Base-by-base conservation (phyloP, 2,888 invertebrate genomes). In the Electrophaes corylata region DNA sequence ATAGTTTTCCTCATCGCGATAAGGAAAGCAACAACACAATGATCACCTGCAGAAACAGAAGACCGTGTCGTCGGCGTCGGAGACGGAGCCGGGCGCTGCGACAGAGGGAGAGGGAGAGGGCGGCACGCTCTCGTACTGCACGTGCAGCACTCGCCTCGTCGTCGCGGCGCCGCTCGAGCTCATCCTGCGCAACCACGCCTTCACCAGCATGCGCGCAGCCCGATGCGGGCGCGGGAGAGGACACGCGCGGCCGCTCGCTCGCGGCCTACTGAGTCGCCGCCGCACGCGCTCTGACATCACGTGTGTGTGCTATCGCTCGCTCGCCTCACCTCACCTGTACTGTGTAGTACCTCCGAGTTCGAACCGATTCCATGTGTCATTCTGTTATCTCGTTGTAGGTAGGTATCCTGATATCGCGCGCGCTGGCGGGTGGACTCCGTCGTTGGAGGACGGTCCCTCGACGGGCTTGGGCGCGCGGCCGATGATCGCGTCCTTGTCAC, bases 1-100 rank as follows among this genome's bases (percentile, higher is more conserved):
- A 5, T 23, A 5, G 4, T 4, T 23, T 23, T 23, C 23, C 26
- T 29, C 26, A 29, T 29, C 10, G 10, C 10, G 10, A 29, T 29
- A 10, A 29, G 26, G 26, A 29, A 29, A 29, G 10, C 10, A 1
- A 29, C 2, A 29, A 8, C 8, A 6, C 10, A 8, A 16, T 3
- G 71, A 78, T 89, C 91, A 96, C 96, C 96, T 95, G 94, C 96
- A 96, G 88, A 96, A 96, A 83, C 96, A 96, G 75, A 95, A 95
- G 83, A 96, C 95, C 60, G 95, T 95, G 69, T 95, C 94, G 81
- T 95, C 95, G 84, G 93, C 92, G 69, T 88, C 75, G 75, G 78
- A 69, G 79, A 93, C 26, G 71, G 94, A 81, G 67, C 94, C 93
- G 70, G 94, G 84, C 62, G 93, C 92, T 69, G 93, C 92, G 69